phyloP scores from a whole-genome alignment of 2,113 vertebrate genomes.

The Nothocercus julius region DNA sequence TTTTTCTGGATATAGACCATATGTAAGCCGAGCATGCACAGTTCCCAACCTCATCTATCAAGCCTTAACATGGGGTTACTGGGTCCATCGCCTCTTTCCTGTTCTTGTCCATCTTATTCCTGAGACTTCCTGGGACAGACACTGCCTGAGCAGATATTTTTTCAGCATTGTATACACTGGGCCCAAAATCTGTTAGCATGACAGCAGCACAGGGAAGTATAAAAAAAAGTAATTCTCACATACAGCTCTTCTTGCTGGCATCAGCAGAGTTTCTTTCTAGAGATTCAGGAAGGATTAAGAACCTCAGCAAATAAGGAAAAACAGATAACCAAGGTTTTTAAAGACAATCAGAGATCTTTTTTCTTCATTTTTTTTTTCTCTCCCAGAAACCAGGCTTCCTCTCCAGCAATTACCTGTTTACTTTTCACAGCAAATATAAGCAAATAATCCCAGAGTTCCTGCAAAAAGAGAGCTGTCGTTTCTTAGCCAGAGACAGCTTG shows the following conservation, averaged over 20 bases:
- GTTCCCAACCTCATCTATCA: neutral
- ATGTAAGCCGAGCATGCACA: accelerated
- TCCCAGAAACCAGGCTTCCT: neutral
- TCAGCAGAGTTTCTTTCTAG: neutral
- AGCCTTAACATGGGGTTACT: neutral
- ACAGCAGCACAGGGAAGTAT: neutral
- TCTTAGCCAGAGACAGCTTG: neutral
- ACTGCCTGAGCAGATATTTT: neutral
- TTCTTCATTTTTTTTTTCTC: too few relatives aligned
- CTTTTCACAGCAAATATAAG: neutral
- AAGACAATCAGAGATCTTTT: neutral
- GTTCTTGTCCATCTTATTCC: neutral
- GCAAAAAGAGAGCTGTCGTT: neutral
- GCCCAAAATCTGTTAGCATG: neutral
- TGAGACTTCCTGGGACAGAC: neutral
- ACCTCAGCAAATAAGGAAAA: neutral
- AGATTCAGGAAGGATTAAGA: neutral
- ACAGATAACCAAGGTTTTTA: neutral
- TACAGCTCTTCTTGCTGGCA: neutral
- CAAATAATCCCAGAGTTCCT: neutral
- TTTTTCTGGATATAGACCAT: neutral
- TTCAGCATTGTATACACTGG: neutral
- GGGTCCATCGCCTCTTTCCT: neutral
- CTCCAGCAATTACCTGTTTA: neutral
- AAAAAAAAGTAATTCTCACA: neutral